A percentile compares a stretch with the other conserved stretches of the same genome.
Conservation (phyloP, 2,797 vertebrate species). For the Gobionotothen gibberifrons region DNA sequence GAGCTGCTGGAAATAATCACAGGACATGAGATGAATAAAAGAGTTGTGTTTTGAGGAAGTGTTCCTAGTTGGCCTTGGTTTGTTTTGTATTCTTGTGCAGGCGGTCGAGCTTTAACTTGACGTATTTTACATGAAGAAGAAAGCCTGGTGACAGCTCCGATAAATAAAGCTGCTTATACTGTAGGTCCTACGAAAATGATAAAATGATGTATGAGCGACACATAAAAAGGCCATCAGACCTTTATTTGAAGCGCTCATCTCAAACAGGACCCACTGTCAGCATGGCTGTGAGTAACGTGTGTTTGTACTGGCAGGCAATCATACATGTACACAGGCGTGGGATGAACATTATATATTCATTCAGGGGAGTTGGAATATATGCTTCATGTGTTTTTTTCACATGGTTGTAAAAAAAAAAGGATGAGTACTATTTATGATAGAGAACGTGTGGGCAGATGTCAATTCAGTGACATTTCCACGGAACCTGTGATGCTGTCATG, state of each 20-base stretch:
- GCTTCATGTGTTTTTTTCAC: slow-evolving; percentile 24
- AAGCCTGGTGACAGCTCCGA: slow-evolving; percentile 45
- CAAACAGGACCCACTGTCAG: slow-evolving; percentile 22
- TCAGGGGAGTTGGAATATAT: slow-evolving; percentile 25
- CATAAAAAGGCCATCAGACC: slow-evolving; percentile 46
- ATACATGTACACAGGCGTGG: slow-evolving; percentile 24
- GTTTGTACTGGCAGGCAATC: slow-evolving; percentile 50
- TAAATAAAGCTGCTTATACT: slow-evolving; percentile 33
- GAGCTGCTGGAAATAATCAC: slow-evolving; percentile 76
- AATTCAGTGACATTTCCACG: slow-evolving; percentile 31
- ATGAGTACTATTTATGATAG: slow-evolving; percentile 16
- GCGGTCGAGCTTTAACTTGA: slow-evolving; percentile 16
- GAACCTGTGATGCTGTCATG: slow-evolving; percentile 18
- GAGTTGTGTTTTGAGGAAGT: slow-evolving; percentile 50
- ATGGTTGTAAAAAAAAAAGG: slow-evolving; percentile 26
- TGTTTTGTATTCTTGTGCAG: slow-evolving; percentile 35
- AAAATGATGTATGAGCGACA: slow-evolving; percentile 47
- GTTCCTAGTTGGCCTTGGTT: slow-evolving; percentile 42
- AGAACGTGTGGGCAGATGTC: slow-evolving; percentile 33
- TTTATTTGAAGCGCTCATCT: slow-evolving; percentile 35
- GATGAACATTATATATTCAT: slow-evolving; percentile 43
- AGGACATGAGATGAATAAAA: slow-evolving; percentile 70
- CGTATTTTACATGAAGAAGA: slow-evolving; percentile 24
- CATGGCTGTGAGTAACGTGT: slow-evolving; percentile 46
- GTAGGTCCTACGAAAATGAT: slow-evolving; percentile 41